Base-by-base conservation (phyloP, 2,797 vertebrate species). In the Graptemys geographica region DNA sequence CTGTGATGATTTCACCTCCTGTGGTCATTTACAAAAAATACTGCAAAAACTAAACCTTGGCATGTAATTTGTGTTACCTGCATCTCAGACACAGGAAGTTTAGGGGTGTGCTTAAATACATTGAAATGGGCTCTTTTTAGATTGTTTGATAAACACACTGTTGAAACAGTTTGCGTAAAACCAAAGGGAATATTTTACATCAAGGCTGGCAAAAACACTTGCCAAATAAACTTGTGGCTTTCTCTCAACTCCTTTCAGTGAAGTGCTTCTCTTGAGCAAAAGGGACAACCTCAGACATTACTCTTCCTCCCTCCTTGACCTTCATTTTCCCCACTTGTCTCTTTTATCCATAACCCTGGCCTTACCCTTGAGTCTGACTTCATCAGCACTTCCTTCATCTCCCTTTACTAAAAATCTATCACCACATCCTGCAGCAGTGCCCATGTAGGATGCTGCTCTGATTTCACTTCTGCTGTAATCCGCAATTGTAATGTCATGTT, bases 121-220 rank as follows among this genome's bases (percentile, higher is more conserved):
- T 91, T 90, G 11, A 89, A 93, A 89, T 5, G 0, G 6, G 8
- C 86, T 59, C 28, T 37, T 16, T 86, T 92, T 86, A 59, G 6
- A 81, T 28, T 83, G 49, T 89, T 94, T 83, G 44, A 47, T 93
- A 82, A 94, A 87, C 49, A 25, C 3, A 51, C n/a, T 88, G 23
- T 76, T 33, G 87, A 89, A 91, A 92, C 19, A 57, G 19, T 44
- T 0, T 83, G 53, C 37, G 65, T 83, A 93, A 94, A 91, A 89
- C 44, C 83, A 81, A 93, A 89, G 41, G 27, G 72, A 92, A 93
- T 89, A 89, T 7, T 59, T 25, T 88, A 90, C 76, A 82, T 86
- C 88, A 95, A 94, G 93, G 81, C 13, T 12, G 87, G 84, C 79
- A 94, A 86, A 74, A 59, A 88, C 44, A 85, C 78, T 85, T 94